A percentile compares a stretch with the other conserved stretches of the same genome.
phyloP scores from a whole-genome alignment of 1,140 invertebrate genomes.

The Diorhabda carinulata region DNA sequence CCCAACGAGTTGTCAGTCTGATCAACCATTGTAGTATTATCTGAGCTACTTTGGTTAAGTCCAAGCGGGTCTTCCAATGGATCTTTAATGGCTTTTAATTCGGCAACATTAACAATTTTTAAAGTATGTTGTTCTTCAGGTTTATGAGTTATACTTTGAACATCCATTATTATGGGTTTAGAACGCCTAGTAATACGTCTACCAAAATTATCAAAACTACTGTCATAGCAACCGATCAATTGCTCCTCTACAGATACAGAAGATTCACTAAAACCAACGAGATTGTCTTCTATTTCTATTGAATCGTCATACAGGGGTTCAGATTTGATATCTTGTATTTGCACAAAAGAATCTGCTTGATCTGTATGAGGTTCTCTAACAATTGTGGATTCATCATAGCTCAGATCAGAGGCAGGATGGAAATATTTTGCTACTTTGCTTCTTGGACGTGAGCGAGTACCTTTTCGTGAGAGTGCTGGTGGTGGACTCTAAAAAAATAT shows the following conservation, averaged over 20 bases:
- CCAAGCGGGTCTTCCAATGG: slow-evolving; percentile 8
- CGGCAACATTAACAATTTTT: slow-evolving; percentile 22
- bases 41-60: slow-evolving; percentile 8
- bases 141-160: slow-evolving; percentile 24
- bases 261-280: slow-evolving; percentile 28
- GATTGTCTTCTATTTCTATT: slow-evolving; percentile 30
- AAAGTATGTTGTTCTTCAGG: slow-evolving; percentile 3
- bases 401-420: slow-evolving; percentile 34
- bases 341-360: slow-evolving; percentile 26
- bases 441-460: slow-evolving; percentile 41
- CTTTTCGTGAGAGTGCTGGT: slow-evolving; percentile 35
- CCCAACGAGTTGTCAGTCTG: slow-evolving; percentile 9
- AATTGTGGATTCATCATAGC: slow-evolving; percentile 31
- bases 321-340: slow-evolving; percentile 34
- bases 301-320: slow-evolving; percentile 28
- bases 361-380: slow-evolving; percentile 27
- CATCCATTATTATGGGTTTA: slow-evolving; percentile 30
- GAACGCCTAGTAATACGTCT: slow-evolving; percentile 13
- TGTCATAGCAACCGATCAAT: slow-evolving; percentile 33
- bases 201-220: slow-evolving; percentile 30
- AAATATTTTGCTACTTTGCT: slow-evolving; percentile 43
- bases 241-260: slow-evolving; percentile 27
- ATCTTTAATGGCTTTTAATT: slow-evolving; percentile 19
- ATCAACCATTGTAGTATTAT: neutral
- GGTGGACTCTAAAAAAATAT: slow-evolving; percentile 32